Base-by-base conservation (phyloP, 2,113 vertebrate species). In the Strix uralensis region DNA sequence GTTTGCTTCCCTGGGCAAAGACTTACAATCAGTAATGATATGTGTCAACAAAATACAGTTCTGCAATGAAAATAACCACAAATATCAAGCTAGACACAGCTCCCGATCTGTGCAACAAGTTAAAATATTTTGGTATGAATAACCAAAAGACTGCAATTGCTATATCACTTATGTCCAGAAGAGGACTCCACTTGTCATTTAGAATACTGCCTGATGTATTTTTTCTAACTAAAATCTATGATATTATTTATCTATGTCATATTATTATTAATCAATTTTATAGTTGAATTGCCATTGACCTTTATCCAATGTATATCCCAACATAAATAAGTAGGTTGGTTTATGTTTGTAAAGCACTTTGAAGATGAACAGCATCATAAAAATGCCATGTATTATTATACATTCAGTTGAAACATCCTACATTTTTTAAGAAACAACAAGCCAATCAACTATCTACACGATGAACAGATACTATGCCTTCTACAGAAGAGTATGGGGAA, bases 231-330 rank as follows among this genome's bases (percentile, higher is more conserved):
- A 88, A 95, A 95, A 90, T 89, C 94, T 92, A 65, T 63, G 5
- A n/a, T 47, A 84, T 79, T 94, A 91, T 85, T 95, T 89, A 88
- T 81, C 94, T 61, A 63, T 71, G 80, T 89, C 77, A 81, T 89
- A 81, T 90, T 84, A 92, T 88, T 92, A 94, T 94, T 94, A 91
- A 97, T 93, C 87, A 92, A 55, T 94, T 97, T 91, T 95, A 95
- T 79, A 94, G 94, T 21, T 86, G 88, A 92, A 95, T 94, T 96
- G 77, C 81, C 66, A 95, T 80, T 94, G 94, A 94, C 96, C 95
- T 97, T 94, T 95, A 94, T 91, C 29, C 84, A 91, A 51, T 73
- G 61, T 89, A 93, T 80, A 97, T 75, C 47, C 49, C 62, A 94
- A 89, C 73, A 92, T 81, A 96, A 97, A 93, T 82, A 86, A 94